Evolutionary conservation across 2,888 invertebrate species (phyloP).

Genomic region (Euphydryas editha): DNA sequence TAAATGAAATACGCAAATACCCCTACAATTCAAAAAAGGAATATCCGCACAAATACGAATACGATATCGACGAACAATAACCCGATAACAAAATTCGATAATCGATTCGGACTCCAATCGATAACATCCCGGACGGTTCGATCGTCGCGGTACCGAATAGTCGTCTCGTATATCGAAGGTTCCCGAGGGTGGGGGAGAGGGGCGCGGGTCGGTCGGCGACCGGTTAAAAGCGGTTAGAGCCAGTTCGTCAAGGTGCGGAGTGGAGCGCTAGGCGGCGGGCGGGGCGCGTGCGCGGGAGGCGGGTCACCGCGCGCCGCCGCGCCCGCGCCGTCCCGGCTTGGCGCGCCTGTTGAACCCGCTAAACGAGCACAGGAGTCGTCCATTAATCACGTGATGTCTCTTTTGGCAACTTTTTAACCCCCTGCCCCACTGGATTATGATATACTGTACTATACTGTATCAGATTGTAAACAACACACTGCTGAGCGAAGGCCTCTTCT

Average conservation of each 20-base stretch:
- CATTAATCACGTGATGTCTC: too few relatives aligned
- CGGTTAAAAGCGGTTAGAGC: conserved; percentile 11
- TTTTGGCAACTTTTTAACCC: too few relatives aligned
- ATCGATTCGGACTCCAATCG: background rate
- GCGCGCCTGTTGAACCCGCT: conserved; percentile 79
- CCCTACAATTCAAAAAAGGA: background rate
- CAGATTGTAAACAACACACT: too few relatives aligned
- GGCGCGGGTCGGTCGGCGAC: conserved; percentile 13
- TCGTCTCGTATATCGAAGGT: background rate
- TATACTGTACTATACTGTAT: too few relatives aligned
- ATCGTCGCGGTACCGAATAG: background rate
- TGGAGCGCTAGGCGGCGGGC: conserved; percentile 51
- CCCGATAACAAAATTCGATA: background rate
- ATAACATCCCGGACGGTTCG: background rate
- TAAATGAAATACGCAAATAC: conserved; percentile 1
- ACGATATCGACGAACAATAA: conserved; percentile 1
- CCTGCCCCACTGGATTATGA: too few relatives aligned
- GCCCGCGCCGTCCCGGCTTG: conserved; percentile 71
- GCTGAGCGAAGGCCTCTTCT: too few relatives aligned
- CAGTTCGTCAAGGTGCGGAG: conserved; percentile 37
- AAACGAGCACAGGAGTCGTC: too few relatives aligned
- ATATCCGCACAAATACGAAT: background rate
- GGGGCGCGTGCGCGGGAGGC: conserved; percentile 41
- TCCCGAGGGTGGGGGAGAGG: background rate
- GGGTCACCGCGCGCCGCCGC: conserved; percentile 64